Conservation (phyloP, 2,113 vertebrate genomes). For the Odontesthes bonariensis region DNA sequence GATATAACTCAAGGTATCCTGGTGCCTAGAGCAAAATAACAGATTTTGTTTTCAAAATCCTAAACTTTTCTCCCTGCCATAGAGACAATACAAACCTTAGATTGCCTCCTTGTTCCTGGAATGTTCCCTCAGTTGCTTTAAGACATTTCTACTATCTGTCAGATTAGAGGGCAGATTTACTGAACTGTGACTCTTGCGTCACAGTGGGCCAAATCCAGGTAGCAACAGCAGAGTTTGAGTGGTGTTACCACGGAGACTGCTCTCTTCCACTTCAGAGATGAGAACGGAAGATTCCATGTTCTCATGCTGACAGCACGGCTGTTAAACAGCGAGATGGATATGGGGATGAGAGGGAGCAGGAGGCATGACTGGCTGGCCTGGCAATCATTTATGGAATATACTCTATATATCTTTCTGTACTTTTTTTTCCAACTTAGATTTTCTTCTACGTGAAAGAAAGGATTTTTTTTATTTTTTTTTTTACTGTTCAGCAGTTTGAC, state of each 20-base stretch:
- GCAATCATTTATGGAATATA: slow-evolving; percentile 14
- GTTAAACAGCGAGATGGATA: slow-evolving; percentile 6
- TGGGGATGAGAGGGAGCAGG: slow-evolving; percentile 4
- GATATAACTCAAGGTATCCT: neutral
- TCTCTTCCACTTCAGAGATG: slow-evolving; percentile 21
- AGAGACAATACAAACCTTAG: neutral
- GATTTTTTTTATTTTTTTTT: too few relatives aligned
- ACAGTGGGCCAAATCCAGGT: slow-evolving; percentile 30
- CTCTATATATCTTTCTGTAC: slow-evolving; percentile 8
- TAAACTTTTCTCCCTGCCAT: neutral
- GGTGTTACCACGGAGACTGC: slow-evolving; percentile 49
- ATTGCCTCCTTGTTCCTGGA: neutral
- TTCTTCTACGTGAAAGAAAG: neutral
- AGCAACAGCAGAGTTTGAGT: slow-evolving; percentile 47
- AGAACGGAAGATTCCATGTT: slow-evolving; percentile 49
- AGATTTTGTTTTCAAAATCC: neutral
- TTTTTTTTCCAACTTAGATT: neutral
- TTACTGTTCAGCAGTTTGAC: too few relatives aligned
- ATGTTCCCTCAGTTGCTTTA: neutral
- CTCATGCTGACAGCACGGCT: slow-evolving; percentile 22
- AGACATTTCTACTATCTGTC: slow-evolving; percentile 22
- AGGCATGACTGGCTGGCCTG: slow-evolving; percentile 18
- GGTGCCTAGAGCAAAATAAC: neutral
- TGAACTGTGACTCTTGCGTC: slow-evolving; percentile 55
- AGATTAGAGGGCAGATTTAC: neutral